Percentiles rank a stretch among this genome's conserved stretches.
These are phyloP conservation scores for Ecliptopera silaceata DNA, from an alignment of 2,888 invertebrate species.

Conservation along the genomic window DNA sequence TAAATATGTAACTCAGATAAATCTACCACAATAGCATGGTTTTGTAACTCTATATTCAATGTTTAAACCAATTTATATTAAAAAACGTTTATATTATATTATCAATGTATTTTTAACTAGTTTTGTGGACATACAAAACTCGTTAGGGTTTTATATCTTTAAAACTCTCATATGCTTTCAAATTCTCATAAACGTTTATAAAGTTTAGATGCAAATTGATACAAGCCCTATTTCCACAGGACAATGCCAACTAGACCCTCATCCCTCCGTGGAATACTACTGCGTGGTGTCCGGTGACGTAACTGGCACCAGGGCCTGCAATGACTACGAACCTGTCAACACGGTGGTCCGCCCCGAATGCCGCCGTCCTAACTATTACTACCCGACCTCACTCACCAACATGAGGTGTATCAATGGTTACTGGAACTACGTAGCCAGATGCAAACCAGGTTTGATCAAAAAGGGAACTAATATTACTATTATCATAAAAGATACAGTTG, in stretches of 20 bases:
- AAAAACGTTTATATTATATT: too few species aligned
- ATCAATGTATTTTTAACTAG: too few species aligned
- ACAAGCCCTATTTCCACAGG: slow-evolving; percentile 31
- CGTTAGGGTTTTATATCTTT: too few species aligned
- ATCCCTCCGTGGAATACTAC: slow-evolving; percentile 20
- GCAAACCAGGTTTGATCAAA: slow-evolving; percentile 28
- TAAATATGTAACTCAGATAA: too few species aligned
- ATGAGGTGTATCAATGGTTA: background rate
- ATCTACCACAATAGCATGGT: too few species aligned
- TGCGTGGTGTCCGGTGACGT: slow-evolving; percentile 8
- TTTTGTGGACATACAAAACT: too few species aligned
- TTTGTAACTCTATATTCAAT: too few species aligned
- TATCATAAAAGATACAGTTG: slow-evolving; percentile 50
- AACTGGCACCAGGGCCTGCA: background rate
- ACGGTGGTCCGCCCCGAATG: background rate
- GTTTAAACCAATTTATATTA: too few species aligned
- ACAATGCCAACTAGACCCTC: slow-evolving; percentile 16
- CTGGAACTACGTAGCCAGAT: background rate
- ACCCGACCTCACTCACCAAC: background rate
- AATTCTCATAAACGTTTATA: too few species aligned
- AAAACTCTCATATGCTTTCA: too few species aligned
- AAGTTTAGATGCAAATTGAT: too few species aligned
- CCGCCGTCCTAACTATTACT: background rate
- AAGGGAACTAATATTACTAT: slow-evolving; percentile 58
- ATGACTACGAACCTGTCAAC: background rate